phyloP scores from a whole-genome alignment of 2,888 invertebrate species.

The Agapetus fuscipes region DNA sequence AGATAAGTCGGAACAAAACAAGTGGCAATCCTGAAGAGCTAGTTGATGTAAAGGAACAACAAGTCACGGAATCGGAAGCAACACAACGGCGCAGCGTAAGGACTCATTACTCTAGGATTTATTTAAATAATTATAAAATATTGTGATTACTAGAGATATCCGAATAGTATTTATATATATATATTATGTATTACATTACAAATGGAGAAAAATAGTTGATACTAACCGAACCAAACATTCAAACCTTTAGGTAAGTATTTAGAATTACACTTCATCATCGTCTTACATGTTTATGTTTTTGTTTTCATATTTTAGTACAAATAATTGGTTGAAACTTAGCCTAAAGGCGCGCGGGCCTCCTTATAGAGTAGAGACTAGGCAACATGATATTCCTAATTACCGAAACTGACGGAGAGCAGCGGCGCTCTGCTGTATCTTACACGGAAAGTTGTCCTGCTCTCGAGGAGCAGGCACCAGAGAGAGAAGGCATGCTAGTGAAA shows the following conservation, averaged over 20 bases:
- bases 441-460: too few species aligned
- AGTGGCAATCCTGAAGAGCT: background rate
- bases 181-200: too few species aligned
- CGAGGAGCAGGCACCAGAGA: too few species aligned
- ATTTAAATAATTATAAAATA: conserved; percentile 12
- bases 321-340: conserved; percentile 22
- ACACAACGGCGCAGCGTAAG: conserved; percentile 3
- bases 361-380: conserved; percentile 21
- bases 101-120: conserved; percentile 5
- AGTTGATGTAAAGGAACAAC: background rate
- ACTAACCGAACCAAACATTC: conserved; percentile 8
- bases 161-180: conserved; percentile 3
- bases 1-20: conserved; percentile 4
- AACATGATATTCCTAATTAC: conserved; percentile 18
- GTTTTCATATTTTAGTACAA: conserved; percentile 20
- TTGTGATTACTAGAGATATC: conserved; percentile 10
- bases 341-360: conserved; percentile 13
- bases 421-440: too few species aligned
- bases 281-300: conserved; percentile 15
- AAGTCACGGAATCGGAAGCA: background rate
- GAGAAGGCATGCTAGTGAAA: conserved; percentile 22
- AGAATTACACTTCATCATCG: conserved; percentile 20
- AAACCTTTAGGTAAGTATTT: conserved; percentile 20
- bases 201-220: conserved; percentile 9
- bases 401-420: too few species aligned